Percentiles rank a stretch among this genome's conserved stretches.
Evolutionary conservation across 2,888 invertebrate species (phyloP).

Genomic region (Aquatica leii): DNA sequence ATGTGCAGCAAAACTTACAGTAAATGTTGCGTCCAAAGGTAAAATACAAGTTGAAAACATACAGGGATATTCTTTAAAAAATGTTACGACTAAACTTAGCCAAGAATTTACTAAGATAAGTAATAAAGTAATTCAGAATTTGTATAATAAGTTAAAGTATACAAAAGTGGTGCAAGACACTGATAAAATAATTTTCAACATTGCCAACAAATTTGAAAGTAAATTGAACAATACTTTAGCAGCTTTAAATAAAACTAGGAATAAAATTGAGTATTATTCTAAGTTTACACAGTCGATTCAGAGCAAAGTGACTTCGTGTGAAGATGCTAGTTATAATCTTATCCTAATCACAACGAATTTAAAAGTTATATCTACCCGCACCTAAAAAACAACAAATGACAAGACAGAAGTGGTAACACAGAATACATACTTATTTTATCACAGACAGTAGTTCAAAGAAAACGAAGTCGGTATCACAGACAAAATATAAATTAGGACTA

Average conservation of each 20-base stretch:
- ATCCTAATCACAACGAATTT: slow-evolving; percentile 38
- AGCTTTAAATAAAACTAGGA: slow-evolving; percentile 51
- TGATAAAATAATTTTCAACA: slow-evolving; percentile 50
- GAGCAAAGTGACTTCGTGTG: slow-evolving; percentile 46
- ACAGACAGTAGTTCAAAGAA: no score
- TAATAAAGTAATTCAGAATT: slow-evolving; percentile 55
- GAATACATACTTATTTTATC: no score
- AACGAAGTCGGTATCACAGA: no score
- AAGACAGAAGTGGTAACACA: no score
- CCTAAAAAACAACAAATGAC: no score
- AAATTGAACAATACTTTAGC: slow-evolving; percentile 54
- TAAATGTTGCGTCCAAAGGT: slow-evolving; percentile 38
- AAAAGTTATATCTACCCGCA: no score
- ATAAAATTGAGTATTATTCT: slow-evolving; percentile 49
- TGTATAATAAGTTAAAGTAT: slow-evolving; percentile 55
- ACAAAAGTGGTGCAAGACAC: slow-evolving; percentile 48
- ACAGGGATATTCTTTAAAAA: slow-evolving; percentile 44
- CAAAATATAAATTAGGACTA: no score
- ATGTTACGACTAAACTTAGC: slow-evolving; percentile 47
- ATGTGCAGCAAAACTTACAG: slow-evolving; percentile 21
- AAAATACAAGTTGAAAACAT: slow-evolving; percentile 42
- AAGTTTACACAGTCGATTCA: slow-evolving; percentile 36
- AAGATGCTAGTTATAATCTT: slow-evolving; percentile 36
- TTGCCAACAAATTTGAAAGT: slow-evolving; percentile 52
- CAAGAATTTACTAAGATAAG: slow-evolving; percentile 51